Conservation (phyloP, 2,888 invertebrate species). For the Odontomyia ornata region DNA sequence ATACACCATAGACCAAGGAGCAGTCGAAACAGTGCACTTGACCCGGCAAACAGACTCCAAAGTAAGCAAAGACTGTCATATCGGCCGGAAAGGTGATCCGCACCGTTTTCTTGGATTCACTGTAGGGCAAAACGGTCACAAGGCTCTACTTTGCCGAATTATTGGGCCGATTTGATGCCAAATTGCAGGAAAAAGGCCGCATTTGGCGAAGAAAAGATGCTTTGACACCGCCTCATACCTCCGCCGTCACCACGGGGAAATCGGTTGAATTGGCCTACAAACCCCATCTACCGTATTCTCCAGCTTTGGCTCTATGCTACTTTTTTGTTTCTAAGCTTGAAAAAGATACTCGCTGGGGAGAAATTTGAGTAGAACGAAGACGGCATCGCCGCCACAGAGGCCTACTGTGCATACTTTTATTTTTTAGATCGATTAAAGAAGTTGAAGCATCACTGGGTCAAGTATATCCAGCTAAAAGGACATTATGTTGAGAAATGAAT, state of each 20-base stretch:
- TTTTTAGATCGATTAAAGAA: too few relatives aligned
- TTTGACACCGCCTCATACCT: background rate
- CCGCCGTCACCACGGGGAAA: background rate
- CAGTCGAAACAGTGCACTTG: background rate
- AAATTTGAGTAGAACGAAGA: background rate
- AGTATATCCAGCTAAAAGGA: too few relatives aligned
- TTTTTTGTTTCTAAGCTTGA: too few relatives aligned
- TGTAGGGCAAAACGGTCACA: background rate
- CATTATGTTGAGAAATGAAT: too few relatives aligned
- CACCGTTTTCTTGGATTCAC: background rate
- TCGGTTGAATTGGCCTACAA: background rate
- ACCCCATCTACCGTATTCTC: conserved; percentile 19
- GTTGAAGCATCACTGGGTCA: too few relatives aligned
- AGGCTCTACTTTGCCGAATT: background rate
- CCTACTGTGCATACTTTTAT: background rate
- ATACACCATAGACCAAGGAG: background rate
- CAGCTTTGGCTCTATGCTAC: background rate
- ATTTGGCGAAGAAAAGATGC: background rate
- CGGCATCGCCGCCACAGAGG: background rate
- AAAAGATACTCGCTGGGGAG: background rate
- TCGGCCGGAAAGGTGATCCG: background rate
- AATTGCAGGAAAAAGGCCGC: background rate
- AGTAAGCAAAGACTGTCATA: background rate
- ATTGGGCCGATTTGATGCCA: background rate
- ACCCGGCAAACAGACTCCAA: background rate